Base-by-base conservation (phyloP, 1,140 invertebrate species). In the Grapholita molesta region DNA sequence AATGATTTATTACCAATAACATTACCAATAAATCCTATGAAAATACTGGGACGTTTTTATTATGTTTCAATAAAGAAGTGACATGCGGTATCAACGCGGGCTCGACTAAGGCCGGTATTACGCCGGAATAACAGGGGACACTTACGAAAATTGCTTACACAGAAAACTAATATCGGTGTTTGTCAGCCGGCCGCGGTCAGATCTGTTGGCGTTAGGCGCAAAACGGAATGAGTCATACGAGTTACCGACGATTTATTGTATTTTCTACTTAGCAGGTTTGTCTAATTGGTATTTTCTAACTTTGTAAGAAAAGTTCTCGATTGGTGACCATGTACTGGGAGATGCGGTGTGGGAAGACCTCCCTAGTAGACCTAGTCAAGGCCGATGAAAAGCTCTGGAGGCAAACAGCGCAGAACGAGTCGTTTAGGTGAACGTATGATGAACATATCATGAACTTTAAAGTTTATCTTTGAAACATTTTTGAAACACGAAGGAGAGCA, bases 121-220 rank as follows among this genome's bases (percentile, higher is more conserved):
- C 83, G 76, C 72, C 71, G 79, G 75, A 87, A 88, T 86, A 86
- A 85, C 80, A 84, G 79, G 82, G 85, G 87, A 91, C 89, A 91
- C 85, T 88, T 85, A 87, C 80, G 75, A 83, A 89, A 90, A 90
- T 86, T 89, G 87, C 87, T 90, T 89, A 85, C 88, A 88, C 79
- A 86, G 89, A 89, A 90, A 91, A 91, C 86, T 91, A 89, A 91
- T 91, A 89, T 89, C 86, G 84, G 84, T 89, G 86, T 89, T 89
- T 91, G 85, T 82, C 86, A 86, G 89, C 80, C 83, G 84, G 78
- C 77, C 76, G 75, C 71, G 66, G 74, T 77, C 65, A 72, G 71
- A 66, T 77, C 61, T 73, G 74, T 30, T 35, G 66, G 72, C 30
- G 25, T 55, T 53, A 55, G 66, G 66, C 30, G 33, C 30, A 57